Evolutionary conservation across 2,888 invertebrate genomes (phyloP).

Genomic region (Drosophila algonquin): DNA sequence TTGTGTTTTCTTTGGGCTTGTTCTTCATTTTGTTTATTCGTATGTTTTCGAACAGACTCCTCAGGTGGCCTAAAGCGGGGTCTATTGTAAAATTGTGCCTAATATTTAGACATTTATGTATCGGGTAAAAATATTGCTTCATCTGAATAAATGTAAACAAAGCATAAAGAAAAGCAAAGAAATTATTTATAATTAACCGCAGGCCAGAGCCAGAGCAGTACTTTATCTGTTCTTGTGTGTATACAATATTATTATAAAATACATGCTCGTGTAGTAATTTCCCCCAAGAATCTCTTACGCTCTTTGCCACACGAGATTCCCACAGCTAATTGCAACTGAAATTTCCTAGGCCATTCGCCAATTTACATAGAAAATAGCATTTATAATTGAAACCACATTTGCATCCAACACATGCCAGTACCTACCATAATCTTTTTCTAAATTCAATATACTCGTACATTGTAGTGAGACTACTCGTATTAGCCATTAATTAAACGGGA

Average conservation of each 20-base stretch:
- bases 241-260: background rate
- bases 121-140: background rate
- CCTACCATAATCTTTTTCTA: background rate
- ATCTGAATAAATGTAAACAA: constrained; percentile 1
- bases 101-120: background rate
- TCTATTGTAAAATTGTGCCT: background rate
- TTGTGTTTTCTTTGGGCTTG: constrained; percentile 43
- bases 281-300: too few relatives aligned
- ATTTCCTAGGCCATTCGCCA: constrained; percentile 18
- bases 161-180: background rate
- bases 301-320: constrained; percentile 27
- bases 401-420: background rate
- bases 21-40: constrained; percentile 26
- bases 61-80: constrained; percentile 26
- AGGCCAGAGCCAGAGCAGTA: background rate
- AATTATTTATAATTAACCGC: constrained; percentile 1
- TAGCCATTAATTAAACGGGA: constrained; percentile 13
- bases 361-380: constrained; percentile 50
- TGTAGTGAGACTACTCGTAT: background rate
- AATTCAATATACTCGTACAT: background rate
- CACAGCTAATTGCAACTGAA: constrained; percentile 29
- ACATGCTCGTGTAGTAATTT: background rate
- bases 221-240: background rate
- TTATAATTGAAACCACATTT: constrained; percentile 13
- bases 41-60: constrained; percentile 25